These are phyloP conservation scores for Malthinus seriepunctatus DNA, from an alignment of 2,888 invertebrate genomes.

Conservation along the genomic window DNA sequence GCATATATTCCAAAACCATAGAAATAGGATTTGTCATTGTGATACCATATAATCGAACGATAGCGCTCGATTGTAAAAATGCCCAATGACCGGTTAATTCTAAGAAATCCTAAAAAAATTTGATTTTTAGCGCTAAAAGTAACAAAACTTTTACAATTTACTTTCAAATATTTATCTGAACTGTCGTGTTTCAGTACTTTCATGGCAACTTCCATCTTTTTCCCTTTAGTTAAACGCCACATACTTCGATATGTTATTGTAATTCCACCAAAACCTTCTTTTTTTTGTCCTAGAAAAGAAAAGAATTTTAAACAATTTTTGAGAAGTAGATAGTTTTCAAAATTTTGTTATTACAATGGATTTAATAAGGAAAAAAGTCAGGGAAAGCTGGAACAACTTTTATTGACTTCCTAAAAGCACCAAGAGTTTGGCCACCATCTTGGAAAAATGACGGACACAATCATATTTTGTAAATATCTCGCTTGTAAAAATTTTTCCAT, in stretches of 20 bases:
- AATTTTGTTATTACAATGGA: too few species aligned
- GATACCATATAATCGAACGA: conserved; percentile 78
- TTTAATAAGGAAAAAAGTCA: too few species aligned
- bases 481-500: too few species aligned
- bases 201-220: conserved; percentile 77
- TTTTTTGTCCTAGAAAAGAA: conserved; percentile 59
- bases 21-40: conserved; percentile 78
- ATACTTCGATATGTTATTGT: conserved; percentile 73
- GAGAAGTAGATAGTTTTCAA: too few species aligned
- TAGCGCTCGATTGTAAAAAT: conserved; percentile 73
- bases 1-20: conserved; percentile 80
- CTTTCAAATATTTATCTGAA: conserved; percentile 64
- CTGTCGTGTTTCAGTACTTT: conserved; percentile 74
- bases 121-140: not conserved
- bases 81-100: conserved; percentile 79
- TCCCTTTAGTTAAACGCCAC: conserved; percentile 76
- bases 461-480: too few species aligned
- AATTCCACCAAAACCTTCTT: conserved; percentile 64
- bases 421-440: too few species aligned
- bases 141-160: conserved; percentile 41
- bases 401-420: too few species aligned
- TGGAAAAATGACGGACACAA: too few species aligned
- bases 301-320: too few species aligned
- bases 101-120: conserved; percentile 69
- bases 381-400: too few species aligned